phyloP scores from a whole-genome alignment of 2,113 vertebrate genomes.

The Geococcyx californianus region DNA sequence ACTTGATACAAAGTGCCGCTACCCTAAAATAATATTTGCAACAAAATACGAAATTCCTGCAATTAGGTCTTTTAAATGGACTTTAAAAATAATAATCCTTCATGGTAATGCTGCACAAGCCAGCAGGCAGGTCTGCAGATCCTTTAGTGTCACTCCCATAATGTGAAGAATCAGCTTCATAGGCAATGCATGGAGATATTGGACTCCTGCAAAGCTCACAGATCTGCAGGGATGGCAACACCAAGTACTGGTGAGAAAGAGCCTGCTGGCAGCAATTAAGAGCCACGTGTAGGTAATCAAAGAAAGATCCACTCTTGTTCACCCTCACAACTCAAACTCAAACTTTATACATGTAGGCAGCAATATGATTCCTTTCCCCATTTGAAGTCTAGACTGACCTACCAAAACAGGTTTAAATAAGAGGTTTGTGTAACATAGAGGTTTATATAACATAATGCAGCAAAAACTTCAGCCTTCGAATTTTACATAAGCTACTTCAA shows the following conservation, averaged over 20 bases:
- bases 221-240: background rate
- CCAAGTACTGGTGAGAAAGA: background rate
- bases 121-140: background rate
- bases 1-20: background rate
- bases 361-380: background rate
- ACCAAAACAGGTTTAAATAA: background rate
- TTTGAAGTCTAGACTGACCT: background rate
- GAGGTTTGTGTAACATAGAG: background rate
- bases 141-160: background rate
- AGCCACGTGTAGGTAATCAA: background rate
- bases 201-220: background rate
- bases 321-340: background rate
- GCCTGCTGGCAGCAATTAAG: background rate
- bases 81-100: background rate
- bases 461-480: background rate
- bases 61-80: background rate
- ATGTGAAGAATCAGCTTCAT: background rate
- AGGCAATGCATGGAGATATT: background rate
- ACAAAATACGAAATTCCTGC: background rate
- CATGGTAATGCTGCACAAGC: background rate
- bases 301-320: background rate
- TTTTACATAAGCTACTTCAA: background rate
- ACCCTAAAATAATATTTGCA: background rate
- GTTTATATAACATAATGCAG: conserved; percentile 1
- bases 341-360: background rate